These are phyloP conservation scores for Phaethornis superciliosus DNA, from an alignment of 2,113 vertebrate species.

Conservation along the genomic window DNA sequence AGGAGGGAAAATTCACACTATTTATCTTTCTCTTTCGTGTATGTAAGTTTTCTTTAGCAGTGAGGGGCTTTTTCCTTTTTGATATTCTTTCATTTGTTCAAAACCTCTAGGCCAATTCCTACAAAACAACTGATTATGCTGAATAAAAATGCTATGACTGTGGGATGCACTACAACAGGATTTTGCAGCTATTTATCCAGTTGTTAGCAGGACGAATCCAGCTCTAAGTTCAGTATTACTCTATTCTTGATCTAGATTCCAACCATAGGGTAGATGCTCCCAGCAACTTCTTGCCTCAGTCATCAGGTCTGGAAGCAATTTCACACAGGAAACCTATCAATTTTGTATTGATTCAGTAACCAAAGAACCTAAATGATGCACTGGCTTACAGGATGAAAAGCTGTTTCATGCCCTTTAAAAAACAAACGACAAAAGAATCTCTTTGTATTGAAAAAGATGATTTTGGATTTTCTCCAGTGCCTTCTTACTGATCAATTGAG, in stretches of 20 bases:
- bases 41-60: not conserved
- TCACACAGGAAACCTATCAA: not conserved
- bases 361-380: not conserved
- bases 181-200: not conserved
- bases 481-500: not conserved
- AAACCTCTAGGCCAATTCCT: slow-evolving; percentile 5
- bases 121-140: not conserved
- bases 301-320: not conserved
- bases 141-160: not conserved
- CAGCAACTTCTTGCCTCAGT: not conserved
- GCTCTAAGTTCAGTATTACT: not conserved
- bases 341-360: not conserved
- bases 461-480: not conserved
- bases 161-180: not conserved
- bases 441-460: not conserved
- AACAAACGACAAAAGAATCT: not conserved
- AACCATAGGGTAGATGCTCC: not conserved
- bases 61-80: not conserved
- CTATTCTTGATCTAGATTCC: not conserved
- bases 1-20: not conserved
- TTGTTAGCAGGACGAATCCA: not conserved
- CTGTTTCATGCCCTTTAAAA: not conserved
- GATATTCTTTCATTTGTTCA: slow-evolving; percentile 26
- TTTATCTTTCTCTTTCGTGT: not conserved
- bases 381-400: not conserved